Base-by-base conservation (phyloP, 2,888 invertebrate species). In the Lasioglossum pauxillum region DNA sequence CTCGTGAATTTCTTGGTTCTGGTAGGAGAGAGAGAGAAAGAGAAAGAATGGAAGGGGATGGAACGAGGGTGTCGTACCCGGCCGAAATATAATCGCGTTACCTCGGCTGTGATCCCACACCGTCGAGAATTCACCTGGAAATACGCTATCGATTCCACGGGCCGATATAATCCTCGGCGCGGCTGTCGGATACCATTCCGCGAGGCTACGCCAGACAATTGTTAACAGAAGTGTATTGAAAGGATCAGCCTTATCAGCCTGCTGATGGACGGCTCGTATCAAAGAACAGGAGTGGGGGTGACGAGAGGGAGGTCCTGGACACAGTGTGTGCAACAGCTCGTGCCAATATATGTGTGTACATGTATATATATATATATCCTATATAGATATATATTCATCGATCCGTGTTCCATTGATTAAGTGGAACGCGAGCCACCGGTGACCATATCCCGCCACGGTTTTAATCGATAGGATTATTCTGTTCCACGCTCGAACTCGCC, bases 401-500 rank as follows among this genome's bases (percentile, higher is more conserved):
- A 80, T 82, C 82, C n/a, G 75, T 77, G 38, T 67, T 69, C 77
- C 79, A 78, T 78, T 80, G 82, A 80, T 85, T 86, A 82, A 85
- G 80, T 78, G 80, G 82, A 78, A 78, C 73, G 57, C 19, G 72
- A 64, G 38, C 60, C 46, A 44, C 75, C 71, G n/a, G 64, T 71
- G 77, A 75, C 60, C 78, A 46, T 78, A 77, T 77, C 60, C 77
- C 38, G 74, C 53, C 27, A 41, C 73, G n/a, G 73, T 86, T 87
- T 81, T 83, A 83, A 86, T 80, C 83, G 86, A 83, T 87, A 73
- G 86, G 81, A 87, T 87, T 86, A 87, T 79, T 81, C 81, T 38
- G 76, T 77, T 46, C 53, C 75, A 49, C 78, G 73, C 71, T 74
- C 75, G 44, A 73, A 78, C 67, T 79, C 78, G 60, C 75, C 75